A percentile compares a stretch with the other conserved stretches of the same genome.
Conservation (phyloP, 2,113 vertebrate species). For the Apteryx owenii region DNA sequence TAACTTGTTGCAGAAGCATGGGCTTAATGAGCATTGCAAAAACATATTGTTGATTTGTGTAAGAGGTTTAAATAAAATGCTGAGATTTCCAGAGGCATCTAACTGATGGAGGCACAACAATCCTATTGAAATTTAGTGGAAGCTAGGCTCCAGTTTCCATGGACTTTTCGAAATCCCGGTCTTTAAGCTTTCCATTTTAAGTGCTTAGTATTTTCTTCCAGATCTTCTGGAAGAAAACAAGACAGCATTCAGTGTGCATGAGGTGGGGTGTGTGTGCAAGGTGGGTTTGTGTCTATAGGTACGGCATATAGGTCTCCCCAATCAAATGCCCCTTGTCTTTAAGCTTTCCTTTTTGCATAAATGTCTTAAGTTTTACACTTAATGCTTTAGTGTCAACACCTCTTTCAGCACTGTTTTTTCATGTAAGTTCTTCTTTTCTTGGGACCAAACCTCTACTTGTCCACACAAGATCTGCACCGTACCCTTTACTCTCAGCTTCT, state of each 20-base stretch:
- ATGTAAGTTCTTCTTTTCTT: neutral
- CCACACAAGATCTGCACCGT: rapidly evolving
- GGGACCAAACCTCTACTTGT: neutral
- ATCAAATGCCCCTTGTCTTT: neutral
- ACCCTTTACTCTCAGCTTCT: neutral
- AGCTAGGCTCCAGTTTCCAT: neutral
- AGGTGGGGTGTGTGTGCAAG: neutral
- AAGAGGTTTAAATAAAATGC: neutral
- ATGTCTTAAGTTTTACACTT: neutral
- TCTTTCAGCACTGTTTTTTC: neutral
- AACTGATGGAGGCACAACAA: neutral
- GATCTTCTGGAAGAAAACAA: neutral
- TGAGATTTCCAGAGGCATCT: neutral
- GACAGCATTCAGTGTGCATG: neutral
- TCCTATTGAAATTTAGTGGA: neutral
- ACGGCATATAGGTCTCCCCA: neutral
- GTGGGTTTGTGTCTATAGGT: neutral
- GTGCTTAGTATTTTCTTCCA: neutral
- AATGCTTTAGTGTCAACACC: neutral
- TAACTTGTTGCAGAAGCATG: neutral
- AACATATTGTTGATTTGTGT: neutral
- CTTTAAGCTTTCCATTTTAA: neutral
- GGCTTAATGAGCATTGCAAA: neutral
- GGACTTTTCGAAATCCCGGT: neutral
- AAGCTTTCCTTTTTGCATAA: neutral